Evolutionary conservation across 2,888 invertebrate species (phyloP), one percentile per base, ranked within the genome.

Genomic region (Aphrophora alni): DNA sequence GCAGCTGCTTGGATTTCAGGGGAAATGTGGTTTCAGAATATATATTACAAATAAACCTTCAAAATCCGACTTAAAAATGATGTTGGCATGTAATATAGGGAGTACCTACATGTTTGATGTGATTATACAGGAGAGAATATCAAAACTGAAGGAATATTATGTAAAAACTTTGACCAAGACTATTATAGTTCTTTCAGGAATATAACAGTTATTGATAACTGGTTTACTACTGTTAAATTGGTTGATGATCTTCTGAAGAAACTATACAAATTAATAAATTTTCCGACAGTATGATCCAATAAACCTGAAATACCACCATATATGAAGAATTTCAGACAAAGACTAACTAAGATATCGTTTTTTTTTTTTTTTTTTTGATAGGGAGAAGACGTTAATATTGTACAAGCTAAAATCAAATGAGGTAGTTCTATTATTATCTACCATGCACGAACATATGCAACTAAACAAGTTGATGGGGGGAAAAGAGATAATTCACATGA

Each of bases 281-380:
- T 33, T 33, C 5, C 5, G 33, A 33, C 33, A 8, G 8, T 33
- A 8, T 33, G 33, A 33, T 33, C 3, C 33, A 33, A 5, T 3
- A 8, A 33, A 5, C 33, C 33, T 5, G 33, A 33, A 33, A 33
- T 33, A 33, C 33, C 33, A 33, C 8, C 33, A 33, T 3, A 33
- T 5, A 33, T 33, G 8, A 33, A 33, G 33, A 33, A 3, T 5
- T 33, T 33, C 5, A 8, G 82, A 82, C 69, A 83, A 83, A 83
- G 51, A 78, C 59, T 81, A 82, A 74, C 33, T 33, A 83, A 83
- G 77, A 83, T 85, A 17, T 83, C 84, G n/a, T 38, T 85, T 21
- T 86, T 86, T 83, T 85, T n/a, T 75, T 21, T 75, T 75, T 44
- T 28, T 3, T 21, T 75, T 75, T 44, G 44, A 75, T 26, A 75